Percentiles rank a stretch among this genome's conserved stretches.
Conservation (phyloP, 2,113 vertebrate genomes). For the Hydrochoerus hydrochaeris region DNA sequence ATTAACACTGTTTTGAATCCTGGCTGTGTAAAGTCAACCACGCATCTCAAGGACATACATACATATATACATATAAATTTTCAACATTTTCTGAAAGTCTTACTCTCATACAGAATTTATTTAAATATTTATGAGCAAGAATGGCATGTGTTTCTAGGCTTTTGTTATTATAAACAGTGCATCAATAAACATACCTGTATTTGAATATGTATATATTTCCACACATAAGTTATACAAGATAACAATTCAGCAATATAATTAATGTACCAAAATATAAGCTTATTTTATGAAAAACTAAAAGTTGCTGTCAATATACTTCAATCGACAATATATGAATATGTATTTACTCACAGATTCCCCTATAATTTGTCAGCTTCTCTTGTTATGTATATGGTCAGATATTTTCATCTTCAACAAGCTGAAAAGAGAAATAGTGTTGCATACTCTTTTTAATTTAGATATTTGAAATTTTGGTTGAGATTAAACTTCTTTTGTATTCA, state of each 20-base stretch:
- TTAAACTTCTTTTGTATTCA: not conserved
- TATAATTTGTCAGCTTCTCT: not conserved
- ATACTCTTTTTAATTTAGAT: not conserved
- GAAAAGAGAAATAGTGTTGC: not conserved
- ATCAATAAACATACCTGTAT: not conserved
- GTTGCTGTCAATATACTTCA: not conserved
- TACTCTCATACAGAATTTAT: not conserved
- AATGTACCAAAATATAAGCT: not conserved
- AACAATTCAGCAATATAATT: not conserved
- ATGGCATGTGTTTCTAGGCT: not conserved
- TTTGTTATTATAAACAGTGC: not conserved
- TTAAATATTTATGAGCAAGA: conserved; percentile 30
- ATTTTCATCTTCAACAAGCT: not conserved
- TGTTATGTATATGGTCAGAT: not conserved
- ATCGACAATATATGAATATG: not conserved
- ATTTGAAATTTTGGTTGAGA: not conserved
- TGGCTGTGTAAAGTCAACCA: not conserved
- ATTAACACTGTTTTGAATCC: not conserved
- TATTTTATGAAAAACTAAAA: not conserved
- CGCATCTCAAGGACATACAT: not conserved
- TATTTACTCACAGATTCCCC: not conserved
- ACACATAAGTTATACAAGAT: not conserved
- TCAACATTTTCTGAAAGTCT: not conserved
- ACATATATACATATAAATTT: not conserved
- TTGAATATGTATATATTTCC: not conserved